Base-by-base conservation (phyloP, 2,797 vertebrate species). In the Helarctos malayanus region DNA sequence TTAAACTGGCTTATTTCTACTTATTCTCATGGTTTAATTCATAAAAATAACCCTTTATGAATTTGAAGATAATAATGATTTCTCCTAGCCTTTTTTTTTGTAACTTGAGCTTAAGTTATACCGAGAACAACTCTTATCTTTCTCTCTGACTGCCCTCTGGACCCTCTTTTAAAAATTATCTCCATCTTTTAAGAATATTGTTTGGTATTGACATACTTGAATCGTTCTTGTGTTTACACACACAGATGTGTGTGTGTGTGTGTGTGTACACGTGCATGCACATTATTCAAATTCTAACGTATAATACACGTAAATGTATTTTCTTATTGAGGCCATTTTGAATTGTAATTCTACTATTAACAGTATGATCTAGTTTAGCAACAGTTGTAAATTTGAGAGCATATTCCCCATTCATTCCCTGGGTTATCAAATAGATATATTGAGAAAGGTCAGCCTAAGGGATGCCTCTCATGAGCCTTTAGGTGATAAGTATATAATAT, bases 301-400 rank as follows among this genome's bases (percentile, higher is more conserved):
- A 54, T 52, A 80, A 59, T 69, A 47, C 7, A 38, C 47, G 2
- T 68, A 76, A 65, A 56, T 87, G 9, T 61, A 73, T 96, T 95
- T 96, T 95, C 9, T 59, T 54, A 49, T 65, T 14, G 86, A 89
- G 45, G 0, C 11, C 5, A 92, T 84, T 96, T 94, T 92, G 54
- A 96, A 94, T 84, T 96, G 2, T 65, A 95, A 95, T 96, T 94
- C 1, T 9, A 90, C 7, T 81, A 85, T 85, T 94, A 84, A 76
- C 35, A 73, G 13, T 85, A 19, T 93, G 69, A 87, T 27, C 54
- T 81, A 84, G 29, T 89, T 94, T 89, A 87, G 52, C 27, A 61
- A 94, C 10, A 23, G 8, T 93, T 94, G 7, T 84, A 94, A 85
- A 86, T 81, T 88, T 91, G 78, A 94, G 18, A 82, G 27, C 49